Evolutionary conservation across 2,113 vertebrate genomes (phyloP), one percentile per base, ranked within the genome.

Genomic region (Ophthalmolycus amberensis): DNA sequence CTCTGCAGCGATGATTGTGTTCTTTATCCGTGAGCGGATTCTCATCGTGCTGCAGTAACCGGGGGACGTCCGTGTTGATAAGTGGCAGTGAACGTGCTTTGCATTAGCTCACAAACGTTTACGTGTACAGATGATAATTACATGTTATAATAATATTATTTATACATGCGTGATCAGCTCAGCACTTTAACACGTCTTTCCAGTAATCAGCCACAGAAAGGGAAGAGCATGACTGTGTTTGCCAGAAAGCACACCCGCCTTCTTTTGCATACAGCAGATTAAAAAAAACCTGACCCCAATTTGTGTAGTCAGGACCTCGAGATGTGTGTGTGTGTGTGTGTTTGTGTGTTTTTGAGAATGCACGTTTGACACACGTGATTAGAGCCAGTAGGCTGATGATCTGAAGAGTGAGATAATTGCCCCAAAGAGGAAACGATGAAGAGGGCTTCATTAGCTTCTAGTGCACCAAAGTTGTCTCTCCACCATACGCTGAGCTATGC

Each of bases 381-480:
- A n/a, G 18, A 77, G 38, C 16, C 37, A 58, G 34, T 5, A 25
- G 52, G 22, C 42, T 77, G 27, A 56, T 63, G 3, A 72, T 27
- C 27, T 77, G 29, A 60, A 74, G 42, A 58, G 46, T 38, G 27
- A 9, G 27, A 9, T 50, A 73, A 86, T 81, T 76, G 54, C 20
- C 29, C 44, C 75, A 46, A 58, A 40, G 32, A 16, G 15, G 25
- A 40, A 60, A 68, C 65, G 18, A 14, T 81, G 60, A 81, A 50
- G 46, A 75, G 54, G 38, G 29, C 37, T 59, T 38, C 22, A 75
- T 82, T 58, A 79, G 64, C 58, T 56, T 87, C 46, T 4, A 38
- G 37, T 82, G 34, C 83, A 50, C 77, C 85, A 10, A 25, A 66
- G 48, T 76, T 80, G 77, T 67, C 37, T n/a, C 10, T 32, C 0